phyloP scores from a whole-genome alignment of 2,888 invertebrate genomes.

The Drosophila fungiperda region DNA sequence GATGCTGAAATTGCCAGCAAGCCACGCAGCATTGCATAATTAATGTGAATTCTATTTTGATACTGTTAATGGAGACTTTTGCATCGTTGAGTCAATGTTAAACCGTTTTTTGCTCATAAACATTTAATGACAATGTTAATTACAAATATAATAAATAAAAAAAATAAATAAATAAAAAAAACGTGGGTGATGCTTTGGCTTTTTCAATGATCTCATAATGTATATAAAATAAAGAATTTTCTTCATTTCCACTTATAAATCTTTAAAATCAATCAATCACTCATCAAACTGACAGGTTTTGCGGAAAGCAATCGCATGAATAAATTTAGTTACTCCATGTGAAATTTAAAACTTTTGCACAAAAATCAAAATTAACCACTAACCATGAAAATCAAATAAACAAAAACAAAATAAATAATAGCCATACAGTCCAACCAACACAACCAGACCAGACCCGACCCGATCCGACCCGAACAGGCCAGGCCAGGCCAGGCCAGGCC shows the following conservation, averaged over 20 bases:
- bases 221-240: slow-evolving; percentile 13
- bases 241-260: slow-evolving; percentile 9
- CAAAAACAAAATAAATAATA: slow-evolving; percentile 19
- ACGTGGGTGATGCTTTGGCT: neutral
- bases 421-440: neutral
- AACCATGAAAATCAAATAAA: slow-evolving; percentile 71
- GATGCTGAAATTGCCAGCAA: slow-evolving; percentile 12
- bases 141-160: neutral
- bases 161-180: too few relatives aligned
- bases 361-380: slow-evolving; percentile 50
- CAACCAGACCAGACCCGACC: neutral
- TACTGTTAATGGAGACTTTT: slow-evolving; percentile 37
- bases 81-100: slow-evolving; percentile 17
- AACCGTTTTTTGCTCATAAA: neutral
- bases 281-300: slow-evolving; percentile 4
- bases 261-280: slow-evolving; percentile 2
- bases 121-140: slow-evolving; percentile 10
- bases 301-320: neutral
- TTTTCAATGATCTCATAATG: slow-evolving; percentile 47
- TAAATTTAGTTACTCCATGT: slow-evolving; percentile 7
- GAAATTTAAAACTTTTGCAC: slow-evolving; percentile 10
- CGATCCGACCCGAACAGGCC: neutral
- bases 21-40: slow-evolving; percentile 34
- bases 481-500: neutral
- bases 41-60: slow-evolving; percentile 41